Percentiles rank a stretch among this genome's conserved stretches.
Evolutionary conservation across 2,113 vertebrate genomes (phyloP).

Genomic region (Lophotis ruficrista): DNA sequence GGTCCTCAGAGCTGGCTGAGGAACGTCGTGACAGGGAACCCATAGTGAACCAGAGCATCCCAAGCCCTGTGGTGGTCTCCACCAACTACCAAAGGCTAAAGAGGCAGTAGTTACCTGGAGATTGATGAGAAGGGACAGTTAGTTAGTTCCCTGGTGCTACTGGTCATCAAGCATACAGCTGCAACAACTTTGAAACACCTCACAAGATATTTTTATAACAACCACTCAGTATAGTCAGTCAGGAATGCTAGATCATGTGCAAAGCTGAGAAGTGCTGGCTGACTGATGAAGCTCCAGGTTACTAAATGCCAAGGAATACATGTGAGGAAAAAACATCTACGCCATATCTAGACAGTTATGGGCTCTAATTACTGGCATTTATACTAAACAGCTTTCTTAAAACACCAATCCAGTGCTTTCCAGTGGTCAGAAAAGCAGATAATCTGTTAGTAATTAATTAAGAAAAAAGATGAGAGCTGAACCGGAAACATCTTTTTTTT

Average conservation of each 20-base stretch:
- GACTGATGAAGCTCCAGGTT: neutral
- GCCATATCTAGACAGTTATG: neutral
- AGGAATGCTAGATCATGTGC: neutral
- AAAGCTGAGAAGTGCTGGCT: neutral
- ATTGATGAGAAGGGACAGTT: neutral
- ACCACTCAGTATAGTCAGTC: neutral
- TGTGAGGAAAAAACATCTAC: fast-evolving
- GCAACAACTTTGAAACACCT: neutral
- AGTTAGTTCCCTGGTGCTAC: fast-evolving
- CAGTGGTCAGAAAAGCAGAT: neutral
- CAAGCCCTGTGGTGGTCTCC: neutral
- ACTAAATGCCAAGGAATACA: neutral
- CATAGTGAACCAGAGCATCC: neutral
- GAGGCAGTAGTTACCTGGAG: neutral
- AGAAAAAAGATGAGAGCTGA: neutral
- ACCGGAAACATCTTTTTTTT: neutral
- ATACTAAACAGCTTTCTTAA: neutral
- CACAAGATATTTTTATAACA: neutral
- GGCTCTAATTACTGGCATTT: neutral
- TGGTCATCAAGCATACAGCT: neutral
- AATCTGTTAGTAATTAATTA: neutral
- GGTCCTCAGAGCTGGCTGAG: neutral
- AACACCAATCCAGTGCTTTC: neutral
- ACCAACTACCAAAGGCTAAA: neutral
- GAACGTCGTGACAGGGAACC: neutral